phyloP scores from a whole-genome alignment of 2,113 vertebrate genomes.

The Platysteira castanea region DNA sequence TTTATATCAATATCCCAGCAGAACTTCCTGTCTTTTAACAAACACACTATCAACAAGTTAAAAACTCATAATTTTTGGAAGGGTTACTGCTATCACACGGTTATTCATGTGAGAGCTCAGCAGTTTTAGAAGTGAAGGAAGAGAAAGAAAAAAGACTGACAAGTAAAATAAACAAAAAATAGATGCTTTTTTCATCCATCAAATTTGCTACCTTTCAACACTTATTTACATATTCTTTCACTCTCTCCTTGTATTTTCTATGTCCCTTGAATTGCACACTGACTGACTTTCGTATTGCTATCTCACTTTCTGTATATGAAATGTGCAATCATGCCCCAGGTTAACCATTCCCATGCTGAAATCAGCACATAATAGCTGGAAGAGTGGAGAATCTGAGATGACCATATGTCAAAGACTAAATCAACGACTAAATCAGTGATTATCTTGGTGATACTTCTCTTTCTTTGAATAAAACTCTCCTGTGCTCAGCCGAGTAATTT shows the following conservation, averaged over 20 bases:
- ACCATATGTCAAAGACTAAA: slow-evolving; percentile 35
- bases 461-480: slow-evolving; percentile 35
- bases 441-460: slow-evolving; percentile 2
- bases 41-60: not conserved
- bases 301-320: not conserved
- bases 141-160: not conserved
- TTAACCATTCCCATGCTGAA: slow-evolving; percentile 49
- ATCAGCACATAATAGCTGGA: slow-evolving; percentile 42
- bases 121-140: not conserved
- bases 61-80: not conserved
- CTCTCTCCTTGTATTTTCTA: not conserved
- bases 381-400: slow-evolving; percentile 14
- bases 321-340: slow-evolving; percentile 21
- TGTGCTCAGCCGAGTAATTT: not conserved
- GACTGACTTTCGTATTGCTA: not conserved
- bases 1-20: not conserved
- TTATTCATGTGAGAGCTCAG: not conserved
- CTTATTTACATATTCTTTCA: not conserved
- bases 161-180: not conserved
- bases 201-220: not conserved
- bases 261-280: not conserved
- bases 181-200: not conserved
- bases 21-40: not conserved
- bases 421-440: slow-evolving; percentile 20
- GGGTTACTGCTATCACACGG: not conserved